phyloP scores from a whole-genome alignment of 2,888 invertebrate species.

The Antheraea yamamai region DNA sequence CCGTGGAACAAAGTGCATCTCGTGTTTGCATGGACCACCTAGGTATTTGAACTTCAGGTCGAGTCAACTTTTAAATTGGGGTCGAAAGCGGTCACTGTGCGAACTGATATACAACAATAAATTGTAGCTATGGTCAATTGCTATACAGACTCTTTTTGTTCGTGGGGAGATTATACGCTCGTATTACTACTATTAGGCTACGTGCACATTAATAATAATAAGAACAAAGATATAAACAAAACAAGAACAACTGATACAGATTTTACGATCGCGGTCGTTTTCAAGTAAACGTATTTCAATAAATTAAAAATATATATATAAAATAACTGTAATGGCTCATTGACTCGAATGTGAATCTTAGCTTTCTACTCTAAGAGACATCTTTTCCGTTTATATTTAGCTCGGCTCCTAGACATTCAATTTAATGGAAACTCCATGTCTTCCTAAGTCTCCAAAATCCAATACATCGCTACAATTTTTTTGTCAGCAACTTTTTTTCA shows the following conservation, averaged over 20 bases:
- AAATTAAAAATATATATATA: no score
- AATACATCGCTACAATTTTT: no score
- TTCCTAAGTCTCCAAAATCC: no score
- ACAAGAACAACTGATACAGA: neutral
- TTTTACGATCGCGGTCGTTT: neutral
- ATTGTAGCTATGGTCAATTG: slow-evolving; percentile 28
- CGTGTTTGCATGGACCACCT: slow-evolving; percentile 37
- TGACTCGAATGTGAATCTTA: no score
- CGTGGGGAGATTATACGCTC: slow-evolving; percentile 2
- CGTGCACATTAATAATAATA: neutral
- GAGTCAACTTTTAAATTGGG: slow-evolving; percentile 67
- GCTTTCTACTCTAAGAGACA: no score
- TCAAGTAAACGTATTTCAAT: neutral
- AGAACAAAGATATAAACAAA: neutral
- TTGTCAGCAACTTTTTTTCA: no score
- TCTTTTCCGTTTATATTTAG: no score
- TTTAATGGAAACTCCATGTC: no score
- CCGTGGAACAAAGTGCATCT: slow-evolving; percentile 37
- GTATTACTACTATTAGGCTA: neutral
- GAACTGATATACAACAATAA: slow-evolving; percentile 37
- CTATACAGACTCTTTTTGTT: slow-evolving; percentile 15
- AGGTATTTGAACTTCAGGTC: slow-evolving; percentile 55
- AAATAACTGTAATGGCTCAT: no score
- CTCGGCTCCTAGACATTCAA: no score
- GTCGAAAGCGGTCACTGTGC: slow-evolving; percentile 63